Evolutionary conservation across 2,888 invertebrate genomes (phyloP).

Genomic region (Cenopis cana): DNA sequence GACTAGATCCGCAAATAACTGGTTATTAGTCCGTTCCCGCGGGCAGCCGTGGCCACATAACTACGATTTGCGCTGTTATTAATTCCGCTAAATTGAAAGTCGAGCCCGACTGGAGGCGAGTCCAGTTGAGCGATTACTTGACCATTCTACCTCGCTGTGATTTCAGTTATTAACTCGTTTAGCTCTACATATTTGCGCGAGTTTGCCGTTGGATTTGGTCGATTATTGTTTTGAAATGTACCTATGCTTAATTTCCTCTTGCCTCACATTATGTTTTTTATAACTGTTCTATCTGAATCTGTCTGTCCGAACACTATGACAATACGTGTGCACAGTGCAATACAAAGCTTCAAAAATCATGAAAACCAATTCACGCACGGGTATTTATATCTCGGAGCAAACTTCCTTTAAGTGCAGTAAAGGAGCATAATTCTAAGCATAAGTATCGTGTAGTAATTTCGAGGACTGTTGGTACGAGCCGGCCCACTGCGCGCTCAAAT

Average conservation of each 20-base stretch:
- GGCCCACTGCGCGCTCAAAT: slow-evolving; percentile 79
- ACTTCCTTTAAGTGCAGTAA: slow-evolving; percentile 21
- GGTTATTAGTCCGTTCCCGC: slow-evolving; percentile 50
- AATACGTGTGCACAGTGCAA: too few relatives aligned
- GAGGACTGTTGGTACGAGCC: slow-evolving; percentile 72
- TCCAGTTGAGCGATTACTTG: slow-evolving; percentile 29
- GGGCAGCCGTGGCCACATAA: slow-evolving; percentile 39
- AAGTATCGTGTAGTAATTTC: slow-evolving; percentile 66
- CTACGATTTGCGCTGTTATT: slow-evolving; percentile 67
- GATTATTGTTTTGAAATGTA: not conserved
- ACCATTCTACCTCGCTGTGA: slow-evolving; percentile 20
- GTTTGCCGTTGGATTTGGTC: slow-evolving; percentile 8
- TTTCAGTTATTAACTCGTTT: slow-evolving; percentile 20
- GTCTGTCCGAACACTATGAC: too few relatives aligned
- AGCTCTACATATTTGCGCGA: slow-evolving; percentile 8
- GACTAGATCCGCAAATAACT: slow-evolving; percentile 51
- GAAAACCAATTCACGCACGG: not conserved
- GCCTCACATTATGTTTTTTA: not conserved
- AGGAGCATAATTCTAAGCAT: slow-evolving; percentile 45
- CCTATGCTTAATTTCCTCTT: not conserved
- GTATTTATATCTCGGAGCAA: slow-evolving; percentile 15
- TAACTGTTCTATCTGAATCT: too few relatives aligned
- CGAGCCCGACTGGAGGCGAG: slow-evolving; percentile 24
- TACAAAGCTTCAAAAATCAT: too few relatives aligned
- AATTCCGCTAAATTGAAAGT: slow-evolving; percentile 74